A percentile compares a stretch with the other conserved stretches of the same genome.
Evolutionary conservation across 1,140 invertebrate species (phyloP).

Genomic region (Drosophila persimilis): DNA sequence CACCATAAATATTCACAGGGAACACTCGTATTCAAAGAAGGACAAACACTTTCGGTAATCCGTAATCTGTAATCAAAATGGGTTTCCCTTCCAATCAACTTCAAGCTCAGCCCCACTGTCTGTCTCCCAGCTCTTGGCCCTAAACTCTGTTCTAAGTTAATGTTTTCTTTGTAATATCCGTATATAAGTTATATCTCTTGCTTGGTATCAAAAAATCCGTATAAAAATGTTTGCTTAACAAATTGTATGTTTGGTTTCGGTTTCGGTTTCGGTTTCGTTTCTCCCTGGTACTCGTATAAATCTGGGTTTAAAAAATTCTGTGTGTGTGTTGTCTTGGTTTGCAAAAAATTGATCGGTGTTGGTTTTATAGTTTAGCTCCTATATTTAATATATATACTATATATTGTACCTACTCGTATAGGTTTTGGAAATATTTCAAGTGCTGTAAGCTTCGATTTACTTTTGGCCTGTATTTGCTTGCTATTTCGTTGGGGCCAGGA

Average conservation of each 20-base stretch:
- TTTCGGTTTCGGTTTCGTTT: conserved; percentile 2
- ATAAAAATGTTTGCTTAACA: conserved; percentile 77
- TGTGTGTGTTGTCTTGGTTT: conserved; percentile 42
- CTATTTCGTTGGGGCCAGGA: not conserved
- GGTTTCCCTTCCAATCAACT: too few species aligned
- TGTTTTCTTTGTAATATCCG: conserved; percentile 28
- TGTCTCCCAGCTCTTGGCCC: too few species aligned
- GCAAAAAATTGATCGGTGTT: conserved; percentile 51
- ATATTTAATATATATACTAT: conserved; percentile 16
- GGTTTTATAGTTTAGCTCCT: conserved; percentile 25
- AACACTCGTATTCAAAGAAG: not conserved
- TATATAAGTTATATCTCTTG: conserved; percentile 65
- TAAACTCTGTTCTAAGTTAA: too few species aligned
- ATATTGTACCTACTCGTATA: conserved; percentile 17
- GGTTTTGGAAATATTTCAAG: conserved; percentile 22
- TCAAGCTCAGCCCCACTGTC: too few species aligned
- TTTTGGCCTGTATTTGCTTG: conserved; percentile 47
- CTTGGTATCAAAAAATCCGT: conserved; percentile 75
- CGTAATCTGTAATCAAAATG: too few species aligned
- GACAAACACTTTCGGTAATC: too few species aligned
- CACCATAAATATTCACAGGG: conserved; percentile 1
- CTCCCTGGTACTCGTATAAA: conserved; percentile 42
- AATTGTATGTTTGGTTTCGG: conserved; percentile 52
- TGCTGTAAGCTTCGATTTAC: conserved; percentile 38
- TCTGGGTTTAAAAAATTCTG: conserved; percentile 67